A percentile compares a stretch with the other conserved stretches of the same genome.
These are phyloP conservation scores for Channallabes apus DNA, from an alignment of 2,797 vertebrate genomes.

Conservation along the genomic window DNA sequence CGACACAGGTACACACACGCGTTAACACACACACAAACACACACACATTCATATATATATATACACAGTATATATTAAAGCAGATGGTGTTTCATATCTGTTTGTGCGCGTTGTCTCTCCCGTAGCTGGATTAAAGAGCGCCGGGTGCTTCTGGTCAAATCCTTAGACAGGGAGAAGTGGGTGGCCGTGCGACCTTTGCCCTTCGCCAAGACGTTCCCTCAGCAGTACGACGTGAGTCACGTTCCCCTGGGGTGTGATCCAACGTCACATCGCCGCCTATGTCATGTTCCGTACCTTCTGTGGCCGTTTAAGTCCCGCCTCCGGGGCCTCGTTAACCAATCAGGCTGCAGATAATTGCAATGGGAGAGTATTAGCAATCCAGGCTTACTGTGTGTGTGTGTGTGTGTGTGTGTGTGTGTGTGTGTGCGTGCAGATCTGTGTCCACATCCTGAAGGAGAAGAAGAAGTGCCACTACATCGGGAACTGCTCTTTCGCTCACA, in stretches of 20 bases:
- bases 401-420: neutral
- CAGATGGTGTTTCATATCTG: too few relatives aligned
- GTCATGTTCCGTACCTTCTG: neutral
- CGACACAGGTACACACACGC: conserved; percentile 77
- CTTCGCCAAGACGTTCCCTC: conserved; percentile 82
- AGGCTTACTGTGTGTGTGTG: neutral
- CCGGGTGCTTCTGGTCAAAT: conserved; percentile 86
- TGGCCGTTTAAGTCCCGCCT: neutral
- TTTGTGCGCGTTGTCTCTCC: neutral
- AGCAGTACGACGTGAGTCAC: conserved; percentile 86
- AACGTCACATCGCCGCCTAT: neutral
- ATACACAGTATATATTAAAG: neutral
- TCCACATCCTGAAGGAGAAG: conserved; percentile 82
- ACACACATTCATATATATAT: neutral
- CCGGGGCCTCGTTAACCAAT: neutral
- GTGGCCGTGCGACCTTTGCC: conserved; percentile 87
- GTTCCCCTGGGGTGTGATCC: too few relatives aligned
- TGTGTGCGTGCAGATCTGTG: conserved; percentile 79
- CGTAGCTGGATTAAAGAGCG: conserved; percentile 91
- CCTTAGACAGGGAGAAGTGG: conserved; percentile 88
- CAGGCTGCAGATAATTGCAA: neutral
- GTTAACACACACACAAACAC: conserved; percentile 33
- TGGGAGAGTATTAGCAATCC: neutral
- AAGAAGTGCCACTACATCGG: conserved; percentile 89
- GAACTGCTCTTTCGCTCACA: conserved; percentile 93